Evolutionary conservation across 2,888 invertebrate species (phyloP), one percentile per base, ranked within the genome.

Genomic region (Glaucopsyche alexis): DNA sequence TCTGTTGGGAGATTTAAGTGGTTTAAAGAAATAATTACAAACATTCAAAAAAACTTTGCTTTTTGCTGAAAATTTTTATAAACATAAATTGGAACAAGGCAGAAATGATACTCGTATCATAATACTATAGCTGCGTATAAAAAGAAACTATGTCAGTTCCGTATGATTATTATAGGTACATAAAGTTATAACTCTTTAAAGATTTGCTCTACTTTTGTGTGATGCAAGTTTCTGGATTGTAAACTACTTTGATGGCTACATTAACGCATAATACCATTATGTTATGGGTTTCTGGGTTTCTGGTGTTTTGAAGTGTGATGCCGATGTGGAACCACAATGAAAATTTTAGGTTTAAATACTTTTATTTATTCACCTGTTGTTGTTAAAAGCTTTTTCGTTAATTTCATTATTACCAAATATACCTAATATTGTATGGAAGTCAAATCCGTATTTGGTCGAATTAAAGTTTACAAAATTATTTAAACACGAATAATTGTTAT

Each of bases 91-190:
- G 42, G 42, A n/a, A n/a, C 14, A 16, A 52, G n/a, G 52, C 11
- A 16, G 11, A 55, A 55, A 55, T 19, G 8, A 60, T 60, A n/a
- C n/a, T n/a, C n/a, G n/a, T n/a, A 60, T 60, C 78, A 75, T 76
- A 74, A 74, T 73, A 45, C 3, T 29, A 29, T 2, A 29, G 74
- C 82, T 85, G 77, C 77, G 72, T 81, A 79, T 13, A 81, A 80
- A 80, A 77, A 80, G 82, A 84, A 87, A 82, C 76, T 76, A 83
- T 86, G 90, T 85, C 87, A 85, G 85, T 89, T 89, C 88, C 90
- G 87, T 79, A 77, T 75, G 67, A 73, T 70, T 69, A 38, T 29
- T 29, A 29, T 29, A 29, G 29, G 29, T 75, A 72, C 42, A 74
- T 74, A 73, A 72, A 73, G 72, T 76, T 52, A 55, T 29, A 42